phyloP scores from a whole-genome alignment of 2,797 vertebrate genomes.

The Arrhamphus sclerolepis region DNA sequence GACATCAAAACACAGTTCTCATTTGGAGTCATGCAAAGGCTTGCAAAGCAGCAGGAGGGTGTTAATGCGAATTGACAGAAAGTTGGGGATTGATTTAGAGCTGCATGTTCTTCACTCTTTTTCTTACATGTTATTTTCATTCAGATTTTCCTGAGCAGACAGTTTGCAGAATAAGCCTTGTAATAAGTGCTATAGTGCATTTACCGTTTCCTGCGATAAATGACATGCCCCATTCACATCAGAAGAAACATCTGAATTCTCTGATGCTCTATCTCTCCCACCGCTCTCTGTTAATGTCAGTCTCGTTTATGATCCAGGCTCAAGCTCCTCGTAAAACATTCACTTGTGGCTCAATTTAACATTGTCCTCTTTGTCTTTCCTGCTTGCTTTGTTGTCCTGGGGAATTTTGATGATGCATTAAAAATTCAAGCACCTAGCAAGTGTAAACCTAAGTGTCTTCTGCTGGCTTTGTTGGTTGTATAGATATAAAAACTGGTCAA shows the following conservation, averaged over 20 bases:
- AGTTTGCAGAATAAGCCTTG: conserved; percentile 21
- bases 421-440: conserved; percentile 69
- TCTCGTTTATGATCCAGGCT: conserved; percentile 75
- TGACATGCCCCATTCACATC: conserved; percentile 14
- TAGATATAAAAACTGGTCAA: neutral
- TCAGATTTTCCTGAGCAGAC: conserved; percentile 18
- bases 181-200: conserved; percentile 40
- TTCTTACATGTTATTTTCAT: conserved; percentile 21
- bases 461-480: conserved; percentile 30
- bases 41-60: conserved; percentile 16
- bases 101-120: conserved; percentile 15
- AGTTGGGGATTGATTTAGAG: conserved; percentile 36
- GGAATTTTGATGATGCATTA: conserved; percentile 43
- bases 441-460: conserved; percentile 41
- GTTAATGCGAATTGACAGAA: conserved; percentile 28
- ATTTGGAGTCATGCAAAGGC: conserved; percentile 21
- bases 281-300: conserved; percentile 66
- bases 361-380: conserved; percentile 41
- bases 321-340: conserved; percentile 80
- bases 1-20: neutral
- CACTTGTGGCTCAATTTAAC: conserved; percentile 64
- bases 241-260: conserved; percentile 47
- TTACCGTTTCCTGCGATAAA: conserved; percentile 42
- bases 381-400: conserved; percentile 58
- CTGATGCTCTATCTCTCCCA: conserved; percentile 28